Percentiles rank a stretch among this genome's conserved stretches.
Evolutionary conservation across 1,140 invertebrate species (phyloP).

Genomic region (Neuroterus valhalla): DNA sequence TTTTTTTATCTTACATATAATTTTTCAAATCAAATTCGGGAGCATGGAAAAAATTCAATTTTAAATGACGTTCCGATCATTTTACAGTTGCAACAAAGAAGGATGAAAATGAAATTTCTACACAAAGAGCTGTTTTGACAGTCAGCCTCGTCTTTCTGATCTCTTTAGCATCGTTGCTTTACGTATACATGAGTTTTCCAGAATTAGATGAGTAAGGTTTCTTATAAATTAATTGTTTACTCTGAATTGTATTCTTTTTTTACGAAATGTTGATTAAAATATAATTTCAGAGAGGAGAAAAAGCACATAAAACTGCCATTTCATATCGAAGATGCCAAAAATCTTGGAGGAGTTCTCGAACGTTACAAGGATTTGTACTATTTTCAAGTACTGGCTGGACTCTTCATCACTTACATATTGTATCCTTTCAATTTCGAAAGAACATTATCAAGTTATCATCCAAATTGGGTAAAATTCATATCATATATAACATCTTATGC

Average conservation of each 20-base stretch:
- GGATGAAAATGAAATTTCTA: slow-evolving; percentile 64
- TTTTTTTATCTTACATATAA: neutral
- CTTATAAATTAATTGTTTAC: slow-evolving; percentile 24
- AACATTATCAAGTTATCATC: no score
- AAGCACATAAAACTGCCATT: slow-evolving; percentile 92
- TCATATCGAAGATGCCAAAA: slow-evolving; percentile 97
- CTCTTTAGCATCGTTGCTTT: slow-evolving; percentile 79
- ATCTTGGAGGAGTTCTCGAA: slow-evolving; percentile 92
- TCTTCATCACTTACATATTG: slow-evolving; percentile 97
- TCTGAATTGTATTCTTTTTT: slow-evolving; percentile 9
- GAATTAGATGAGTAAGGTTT: slow-evolving; percentile 86
- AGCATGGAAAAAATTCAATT: neutral
- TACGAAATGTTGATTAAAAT: slow-evolving; percentile 26
- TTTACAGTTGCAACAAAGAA: neutral
- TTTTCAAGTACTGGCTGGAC: slow-evolving; percentile 90
- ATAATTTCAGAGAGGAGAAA: slow-evolving; percentile 87
- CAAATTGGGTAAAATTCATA: no score
- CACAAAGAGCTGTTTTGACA: slow-evolving; percentile 76
- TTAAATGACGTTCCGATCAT: no score
- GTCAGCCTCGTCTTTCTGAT: slow-evolving; percentile 80
- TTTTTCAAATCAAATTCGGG: neutral
- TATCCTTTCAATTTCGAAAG: slow-evolving; percentile 82
- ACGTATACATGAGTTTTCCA: slow-evolving; percentile 87
- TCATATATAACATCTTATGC: no score
- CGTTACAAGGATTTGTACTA: slow-evolving; percentile 97